A percentile compares a stretch with the other conserved stretches of the same genome.
phyloP scores from a whole-genome alignment of 1,140 invertebrate species.

The Mamestra configurata region DNA sequence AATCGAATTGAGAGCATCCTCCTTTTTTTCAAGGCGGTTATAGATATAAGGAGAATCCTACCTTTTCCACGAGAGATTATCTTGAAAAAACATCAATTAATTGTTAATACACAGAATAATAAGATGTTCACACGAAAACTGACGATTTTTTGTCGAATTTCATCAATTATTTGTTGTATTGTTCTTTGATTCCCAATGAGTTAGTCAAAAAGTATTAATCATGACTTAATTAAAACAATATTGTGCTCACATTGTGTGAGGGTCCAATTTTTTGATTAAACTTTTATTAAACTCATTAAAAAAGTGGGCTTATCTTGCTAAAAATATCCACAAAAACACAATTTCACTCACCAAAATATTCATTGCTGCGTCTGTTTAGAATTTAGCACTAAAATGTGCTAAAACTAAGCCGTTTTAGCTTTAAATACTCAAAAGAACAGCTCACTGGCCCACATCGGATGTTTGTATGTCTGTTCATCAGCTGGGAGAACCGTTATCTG shows the following conservation, averaged over 20 bases:
- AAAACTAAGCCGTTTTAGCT: background rate
- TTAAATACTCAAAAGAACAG: constrained; percentile 16
- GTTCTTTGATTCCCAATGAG: constrained; percentile 8
- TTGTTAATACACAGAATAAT: background rate
- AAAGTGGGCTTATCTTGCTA: too few relatives aligned
- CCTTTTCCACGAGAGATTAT: background rate
- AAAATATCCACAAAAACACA: background rate
- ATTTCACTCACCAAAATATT: constrained; percentile 41
- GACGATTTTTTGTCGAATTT: background rate
- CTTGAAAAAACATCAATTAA: background rate
- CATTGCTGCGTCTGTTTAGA: background rate
- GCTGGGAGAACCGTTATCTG: constrained; percentile 20
- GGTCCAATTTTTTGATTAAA: too few relatives aligned
- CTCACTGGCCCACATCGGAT: constrained; percentile 4
- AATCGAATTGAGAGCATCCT: too few relatives aligned
- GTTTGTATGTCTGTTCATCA: constrained; percentile 15
- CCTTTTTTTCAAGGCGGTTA: too few relatives aligned
- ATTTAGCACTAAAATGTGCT: background rate
- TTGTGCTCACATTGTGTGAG: background rate
- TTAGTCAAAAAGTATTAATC: background rate
- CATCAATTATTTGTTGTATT: background rate
- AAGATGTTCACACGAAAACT: constrained; percentile 5
- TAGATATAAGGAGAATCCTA: background rate
- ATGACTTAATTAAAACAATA: background rate
- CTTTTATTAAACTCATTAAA: too few relatives aligned